Conservation (phyloP, 2,888 invertebrate genomes). For the Nematopogon swammerdamellus region DNA sequence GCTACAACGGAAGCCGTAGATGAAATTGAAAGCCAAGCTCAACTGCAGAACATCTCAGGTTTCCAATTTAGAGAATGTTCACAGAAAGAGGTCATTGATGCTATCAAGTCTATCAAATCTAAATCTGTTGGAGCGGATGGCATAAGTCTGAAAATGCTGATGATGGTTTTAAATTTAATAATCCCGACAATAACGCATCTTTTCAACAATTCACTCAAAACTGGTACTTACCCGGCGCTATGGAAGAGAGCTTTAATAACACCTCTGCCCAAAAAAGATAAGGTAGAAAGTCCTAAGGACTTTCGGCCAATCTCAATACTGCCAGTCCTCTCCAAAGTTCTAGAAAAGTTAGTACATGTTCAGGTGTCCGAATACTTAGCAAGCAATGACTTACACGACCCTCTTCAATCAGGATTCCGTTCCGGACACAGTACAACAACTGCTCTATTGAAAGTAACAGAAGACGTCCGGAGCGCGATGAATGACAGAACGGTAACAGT, state of each 20-base stretch:
- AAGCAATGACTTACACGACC: background rate
- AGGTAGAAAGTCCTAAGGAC: background rate
- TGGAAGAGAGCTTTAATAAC: background rate
- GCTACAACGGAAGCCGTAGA: background rate
- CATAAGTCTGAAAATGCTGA: background rate
- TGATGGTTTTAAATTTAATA: background rate
- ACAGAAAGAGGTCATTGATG: background rate
- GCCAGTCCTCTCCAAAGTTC: background rate
- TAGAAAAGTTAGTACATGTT: background rate
- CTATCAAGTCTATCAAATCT: background rate
- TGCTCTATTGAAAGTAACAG: background rate
- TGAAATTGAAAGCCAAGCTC: background rate
- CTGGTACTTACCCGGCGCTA: background rate
- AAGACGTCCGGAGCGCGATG: background rate
- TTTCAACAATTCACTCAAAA: background rate
- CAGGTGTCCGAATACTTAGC: background rate
- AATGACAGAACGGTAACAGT: background rate
- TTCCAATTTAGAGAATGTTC: background rate
- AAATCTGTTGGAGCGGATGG: background rate
- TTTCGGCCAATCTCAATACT: background rate
- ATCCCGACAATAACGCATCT: background rate
- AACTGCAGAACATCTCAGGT: background rate
- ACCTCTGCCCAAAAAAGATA: background rate
- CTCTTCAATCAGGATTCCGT: background rate
- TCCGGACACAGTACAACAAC: background rate